Conservation (phyloP, 2,888 invertebrate genomes). For the Tridacna crocea region DNA sequence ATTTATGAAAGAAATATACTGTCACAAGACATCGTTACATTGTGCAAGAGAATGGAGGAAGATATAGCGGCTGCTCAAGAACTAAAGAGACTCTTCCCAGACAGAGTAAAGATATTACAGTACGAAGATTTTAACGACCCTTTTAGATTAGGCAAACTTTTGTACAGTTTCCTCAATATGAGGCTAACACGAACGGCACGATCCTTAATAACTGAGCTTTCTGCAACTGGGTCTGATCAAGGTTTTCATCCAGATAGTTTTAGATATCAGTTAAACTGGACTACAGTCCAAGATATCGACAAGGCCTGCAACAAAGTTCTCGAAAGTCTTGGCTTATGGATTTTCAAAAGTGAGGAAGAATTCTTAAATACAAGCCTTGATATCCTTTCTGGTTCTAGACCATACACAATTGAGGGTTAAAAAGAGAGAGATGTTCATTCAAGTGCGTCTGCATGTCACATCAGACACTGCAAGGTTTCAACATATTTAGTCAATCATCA, state of each 20-base stretch:
- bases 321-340: neutral
- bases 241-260: slow-evolving; percentile 5
- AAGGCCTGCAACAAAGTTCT: neutral
- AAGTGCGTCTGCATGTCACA: neutral
- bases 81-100: slow-evolving; percentile 4
- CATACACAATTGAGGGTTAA: neutral
- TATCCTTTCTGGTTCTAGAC: neutral
- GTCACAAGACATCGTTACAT: too few relatives aligned
- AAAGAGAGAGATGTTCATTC: neutral
- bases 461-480: neutral
- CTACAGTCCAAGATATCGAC: neutral
- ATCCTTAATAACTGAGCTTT: neutral
- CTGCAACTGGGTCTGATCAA: neutral
- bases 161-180: slow-evolving; percentile 23
- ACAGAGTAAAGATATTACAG: slow-evolving; percentile 27
- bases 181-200: neutral
- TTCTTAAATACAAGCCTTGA: neutral
- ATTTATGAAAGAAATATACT: neutral
- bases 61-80: slow-evolving; percentile 19
- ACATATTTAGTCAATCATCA: too few relatives aligned
- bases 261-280: neutral
- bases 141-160: slow-evolving; percentile 3
- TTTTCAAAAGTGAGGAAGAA: neutral
- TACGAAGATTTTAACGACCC: slow-evolving; percentile 38
- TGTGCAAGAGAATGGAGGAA: slow-evolving; percentile 13